Base-by-base conservation (phyloP, 2,888 invertebrate genomes). In the Portevinia maculata region DNA sequence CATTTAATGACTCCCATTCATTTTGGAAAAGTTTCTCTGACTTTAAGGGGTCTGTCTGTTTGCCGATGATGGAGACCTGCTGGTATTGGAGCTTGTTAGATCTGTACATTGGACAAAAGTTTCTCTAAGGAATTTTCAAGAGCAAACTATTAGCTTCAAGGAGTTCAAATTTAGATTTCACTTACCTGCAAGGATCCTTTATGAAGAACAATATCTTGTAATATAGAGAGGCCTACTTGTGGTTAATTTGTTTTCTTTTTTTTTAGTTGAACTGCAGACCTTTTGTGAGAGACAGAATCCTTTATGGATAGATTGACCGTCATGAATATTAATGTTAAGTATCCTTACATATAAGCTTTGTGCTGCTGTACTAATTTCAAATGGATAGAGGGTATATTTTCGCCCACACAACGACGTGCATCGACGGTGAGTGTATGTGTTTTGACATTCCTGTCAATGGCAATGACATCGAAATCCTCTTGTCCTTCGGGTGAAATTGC, bases 1-100 rank as follows among this genome's bases (percentile, higher is more conserved):
- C 65, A 79, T 79, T 73, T 62, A 67, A 71, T 79, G 78, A 73
- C 78, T 73, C 78, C 73, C 44, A 62, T 64, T 64, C 57, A 64
- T 65, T 73, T 67, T 60, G 57, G 9, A 64, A 64, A 57, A 62
- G 78, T 71, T 64, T 64, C 19, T 44, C 6, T 37, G 57, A 62
- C 69, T 76, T 28, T 37, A 48, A 19, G 62, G 48, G 41, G 46
- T 30, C 13, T 53, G 24, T 21, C 24, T 19, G 48, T 17, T 28
- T 46, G 21, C 48, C 39, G 50, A 1, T 46, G n/a, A n/a, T n/a
- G n/a, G n/a, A n/a, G n/a, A n/a, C n/a, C n/a, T n/a, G 48, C 55
- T 21, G 39, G 6, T 21, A 65, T 74, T 57, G 46, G n/a, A 57
- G 65, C 65, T 50, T 41, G 57, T 74, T 74, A 74, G 65, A 67